phyloP scores from a whole-genome alignment of 2,888 invertebrate genomes.

The Cryptocheilus praepositus region DNA sequence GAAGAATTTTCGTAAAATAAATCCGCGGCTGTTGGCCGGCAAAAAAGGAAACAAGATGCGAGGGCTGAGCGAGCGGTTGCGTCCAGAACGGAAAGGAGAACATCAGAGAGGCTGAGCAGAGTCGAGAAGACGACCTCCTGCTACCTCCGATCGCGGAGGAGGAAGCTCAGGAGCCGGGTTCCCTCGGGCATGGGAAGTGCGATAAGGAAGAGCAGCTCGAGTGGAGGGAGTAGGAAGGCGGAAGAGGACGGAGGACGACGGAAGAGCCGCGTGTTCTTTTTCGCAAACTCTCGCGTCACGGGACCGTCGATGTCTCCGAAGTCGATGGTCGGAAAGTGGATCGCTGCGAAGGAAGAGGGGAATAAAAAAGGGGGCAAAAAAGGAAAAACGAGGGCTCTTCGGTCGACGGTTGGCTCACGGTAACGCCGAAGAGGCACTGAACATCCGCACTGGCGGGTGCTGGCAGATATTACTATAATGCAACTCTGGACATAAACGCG shows the following conservation, averaged over 20 bases:
- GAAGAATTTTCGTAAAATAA: not conserved
- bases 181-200: not conserved
- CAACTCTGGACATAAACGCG: constrained; percentile 74
- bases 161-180: constrained; percentile 1
- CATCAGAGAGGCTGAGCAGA: constrained; percentile 18
- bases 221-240: constrained; percentile 3
- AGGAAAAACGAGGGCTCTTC: constrained; percentile 36
- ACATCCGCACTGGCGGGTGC: constrained; percentile 59
- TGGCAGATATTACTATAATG: constrained; percentile 73
- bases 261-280: not conserved
- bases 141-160: constrained; percentile 1
- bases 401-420: constrained; percentile 36
- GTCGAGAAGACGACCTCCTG: not conserved
- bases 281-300: not conserved
- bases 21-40: constrained; percentile 7
- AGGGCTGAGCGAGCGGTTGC: not conserved
- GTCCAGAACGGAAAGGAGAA: constrained; percentile 32
- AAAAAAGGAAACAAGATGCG: constrained; percentile 11
- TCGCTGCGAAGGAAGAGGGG: constrained; percentile 5
- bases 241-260: too few species aligned
- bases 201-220: not conserved
- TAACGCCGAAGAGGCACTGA: constrained; percentile 59
- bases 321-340: constrained; percentile 27
- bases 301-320: constrained; percentile 22
- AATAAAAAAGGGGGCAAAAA: constrained; percentile 15